A percentile compares a stretch with the other conserved stretches of the same genome.
Conservation (phyloP, 2,888 invertebrate species). For the Thelaira solivaga region DNA sequence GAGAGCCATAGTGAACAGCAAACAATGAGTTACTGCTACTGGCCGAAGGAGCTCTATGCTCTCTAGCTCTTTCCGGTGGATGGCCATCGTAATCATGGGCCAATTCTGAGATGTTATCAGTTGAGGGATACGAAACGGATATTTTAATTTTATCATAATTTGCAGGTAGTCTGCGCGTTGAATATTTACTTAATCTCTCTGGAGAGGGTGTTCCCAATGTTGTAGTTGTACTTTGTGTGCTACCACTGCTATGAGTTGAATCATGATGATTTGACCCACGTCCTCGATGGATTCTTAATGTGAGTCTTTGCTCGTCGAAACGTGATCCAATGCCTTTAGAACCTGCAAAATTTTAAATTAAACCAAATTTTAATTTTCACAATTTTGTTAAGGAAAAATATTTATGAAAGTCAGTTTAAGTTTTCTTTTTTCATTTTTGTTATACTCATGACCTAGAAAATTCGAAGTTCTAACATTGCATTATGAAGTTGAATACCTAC, state of each 20-base stretch:
- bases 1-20: constrained; percentile 83
- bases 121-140: constrained; percentile 90
- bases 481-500: no score
- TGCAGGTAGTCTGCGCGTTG: constrained; percentile 79
- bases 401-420: no score
- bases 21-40: constrained; percentile 67
- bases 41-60: constrained; percentile 78
- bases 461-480: no score
- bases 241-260: constrained; percentile 82
- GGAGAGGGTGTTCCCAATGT: constrained; percentile 83
- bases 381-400: background rate
- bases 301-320: constrained; percentile 93
- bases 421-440: no score
- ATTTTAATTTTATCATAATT: constrained; percentile 88
- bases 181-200: constrained; percentile 80
- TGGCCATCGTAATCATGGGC: constrained; percentile 65
- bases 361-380: background rate
- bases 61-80: constrained; percentile 64
- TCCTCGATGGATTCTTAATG: constrained; percentile 93
- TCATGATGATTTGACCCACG: constrained; percentile 85
- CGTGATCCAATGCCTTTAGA: constrained; percentile 84
- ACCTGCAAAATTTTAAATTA: constrained; percentile 73
- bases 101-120: constrained; percentile 81
- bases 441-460: no score
- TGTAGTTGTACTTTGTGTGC: constrained; percentile 84